Conservation (phyloP, 2,113 vertebrate species). For the Saguinus imperator region DNA sequence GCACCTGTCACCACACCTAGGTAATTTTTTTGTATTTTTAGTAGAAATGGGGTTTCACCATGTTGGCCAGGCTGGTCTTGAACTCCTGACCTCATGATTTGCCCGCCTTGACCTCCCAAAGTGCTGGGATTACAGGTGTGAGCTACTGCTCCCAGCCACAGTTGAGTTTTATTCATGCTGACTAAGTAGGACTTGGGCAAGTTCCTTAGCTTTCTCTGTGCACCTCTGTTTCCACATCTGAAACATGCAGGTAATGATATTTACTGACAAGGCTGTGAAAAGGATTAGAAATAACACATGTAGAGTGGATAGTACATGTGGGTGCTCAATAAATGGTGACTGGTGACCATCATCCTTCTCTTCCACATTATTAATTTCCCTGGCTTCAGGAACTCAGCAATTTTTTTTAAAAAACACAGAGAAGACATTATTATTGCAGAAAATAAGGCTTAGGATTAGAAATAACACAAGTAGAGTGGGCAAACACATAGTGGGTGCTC, state of each 20-base stretch:
- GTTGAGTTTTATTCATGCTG: not conserved
- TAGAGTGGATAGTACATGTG: not conserved
- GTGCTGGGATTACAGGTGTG: too few relatives aligned
- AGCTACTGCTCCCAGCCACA: too few relatives aligned
- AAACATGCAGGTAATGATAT: not conserved
- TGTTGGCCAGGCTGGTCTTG: too few relatives aligned
- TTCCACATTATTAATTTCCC: not conserved
- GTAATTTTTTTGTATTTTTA: too few relatives aligned
- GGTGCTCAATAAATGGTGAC: not conserved
- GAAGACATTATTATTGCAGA: not conserved
- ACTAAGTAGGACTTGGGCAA: not conserved
- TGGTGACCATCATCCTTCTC: rapidly evolving
- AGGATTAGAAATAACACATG: not conserved
- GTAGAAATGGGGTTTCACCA: too few relatives aligned
- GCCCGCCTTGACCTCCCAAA: too few relatives aligned
- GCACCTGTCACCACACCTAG: too few relatives aligned
- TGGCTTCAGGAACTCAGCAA: not conserved
- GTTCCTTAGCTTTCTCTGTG: not conserved
- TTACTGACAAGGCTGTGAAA: too few relatives aligned
- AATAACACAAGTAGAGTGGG: too few relatives aligned
- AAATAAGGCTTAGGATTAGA: not conserved
- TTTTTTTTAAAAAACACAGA: not conserved
- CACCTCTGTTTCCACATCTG: not conserved
- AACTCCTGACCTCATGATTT: too few relatives aligned
- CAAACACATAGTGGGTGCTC: too few relatives aligned